Percentiles rank a stretch among this genome's conserved stretches.
phyloP scores from a whole-genome alignment of 1,140 invertebrate species.

The Anoplophora glabripennis region DNA sequence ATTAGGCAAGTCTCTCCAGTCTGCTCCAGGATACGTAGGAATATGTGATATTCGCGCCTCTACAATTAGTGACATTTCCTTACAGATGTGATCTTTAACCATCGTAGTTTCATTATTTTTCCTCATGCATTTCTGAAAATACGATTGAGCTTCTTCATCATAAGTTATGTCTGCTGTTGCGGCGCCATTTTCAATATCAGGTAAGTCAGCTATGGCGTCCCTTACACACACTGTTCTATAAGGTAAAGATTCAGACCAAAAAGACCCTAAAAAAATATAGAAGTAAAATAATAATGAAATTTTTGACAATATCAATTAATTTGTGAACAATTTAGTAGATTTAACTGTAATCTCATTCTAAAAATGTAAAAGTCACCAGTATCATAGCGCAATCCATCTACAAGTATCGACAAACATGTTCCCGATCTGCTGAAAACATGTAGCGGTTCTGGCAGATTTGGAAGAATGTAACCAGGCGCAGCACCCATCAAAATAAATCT shows the following conservation, averaged over 20 bases:
- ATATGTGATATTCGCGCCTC: constrained; percentile 76
- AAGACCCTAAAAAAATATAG: constrained; percentile 24
- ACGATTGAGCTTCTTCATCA: constrained; percentile 65
- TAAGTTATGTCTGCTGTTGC: constrained; percentile 70
- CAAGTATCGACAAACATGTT: constrained; percentile 66
- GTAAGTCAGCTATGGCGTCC: constrained; percentile 82
- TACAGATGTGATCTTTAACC: constrained; percentile 76
- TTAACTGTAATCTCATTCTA: too few species aligned
- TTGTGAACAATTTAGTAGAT: too few species aligned
- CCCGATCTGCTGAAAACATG: constrained; percentile 75
- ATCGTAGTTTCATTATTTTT: constrained; percentile 37
- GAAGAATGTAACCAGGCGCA: constrained; percentile 75
- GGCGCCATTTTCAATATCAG: constrained; percentile 71
- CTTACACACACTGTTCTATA: constrained; percentile 54
- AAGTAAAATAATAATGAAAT: background rate
- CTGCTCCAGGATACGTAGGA: constrained; percentile 71
- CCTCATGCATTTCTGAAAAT: constrained; percentile 75
- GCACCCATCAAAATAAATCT: constrained; percentile 80
- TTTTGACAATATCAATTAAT: too few species aligned
- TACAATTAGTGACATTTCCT: constrained; percentile 80
- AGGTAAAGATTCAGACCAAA: constrained; percentile 37
- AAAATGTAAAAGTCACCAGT: too few species aligned
- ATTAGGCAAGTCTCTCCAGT: constrained; percentile 88
- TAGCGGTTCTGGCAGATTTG: constrained; percentile 72
- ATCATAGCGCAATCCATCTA: constrained; percentile 59